phyloP scores from a whole-genome alignment of 1,140 invertebrate species.

The Papilio machaon region DNA sequence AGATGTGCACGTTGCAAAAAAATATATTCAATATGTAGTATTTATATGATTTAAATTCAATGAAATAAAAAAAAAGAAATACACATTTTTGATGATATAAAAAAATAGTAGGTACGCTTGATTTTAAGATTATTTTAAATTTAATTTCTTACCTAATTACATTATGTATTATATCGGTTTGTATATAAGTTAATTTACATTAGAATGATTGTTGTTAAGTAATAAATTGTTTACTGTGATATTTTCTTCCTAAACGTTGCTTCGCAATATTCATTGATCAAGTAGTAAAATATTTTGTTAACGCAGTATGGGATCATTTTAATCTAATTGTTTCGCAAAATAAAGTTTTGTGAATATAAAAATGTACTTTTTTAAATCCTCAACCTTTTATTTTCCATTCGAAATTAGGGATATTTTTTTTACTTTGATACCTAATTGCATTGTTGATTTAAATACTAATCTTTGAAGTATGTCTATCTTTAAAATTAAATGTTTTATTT shows the following conservation, averaged over 20 bases:
- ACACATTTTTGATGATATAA: neutral
- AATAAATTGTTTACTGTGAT: conserved; percentile 71
- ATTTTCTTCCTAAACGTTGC: conserved; percentile 70
- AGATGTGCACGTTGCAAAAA: no score
- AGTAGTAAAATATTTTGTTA: conserved; percentile 67
- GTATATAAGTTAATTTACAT: conserved; percentile 38
- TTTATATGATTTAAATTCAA: neutral
- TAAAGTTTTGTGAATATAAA: conserved; percentile 54
- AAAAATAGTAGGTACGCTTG: neutral
- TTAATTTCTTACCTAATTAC: neutral
- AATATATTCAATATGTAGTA: neutral
- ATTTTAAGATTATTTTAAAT: neutral
- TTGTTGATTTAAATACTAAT: neutral
- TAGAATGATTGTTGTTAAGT: conserved; percentile 39
- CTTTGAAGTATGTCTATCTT: neutral
- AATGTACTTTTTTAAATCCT: conserved; percentile 27
- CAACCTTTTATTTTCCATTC: neutral
- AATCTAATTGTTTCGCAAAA: conserved; percentile 60
- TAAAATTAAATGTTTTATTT: neutral
- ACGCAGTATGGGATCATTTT: conserved; percentile 55
- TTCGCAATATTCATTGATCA: conserved; percentile 58
- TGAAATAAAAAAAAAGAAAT: neutral
- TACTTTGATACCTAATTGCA: no score
- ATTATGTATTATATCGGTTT: conserved; percentile 29
- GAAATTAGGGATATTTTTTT: neutral